Evolutionary conservation across 2,113 vertebrate genomes (phyloP), one percentile per base, ranked within the genome.

Genomic region (Sigmodon hispidus): DNA sequence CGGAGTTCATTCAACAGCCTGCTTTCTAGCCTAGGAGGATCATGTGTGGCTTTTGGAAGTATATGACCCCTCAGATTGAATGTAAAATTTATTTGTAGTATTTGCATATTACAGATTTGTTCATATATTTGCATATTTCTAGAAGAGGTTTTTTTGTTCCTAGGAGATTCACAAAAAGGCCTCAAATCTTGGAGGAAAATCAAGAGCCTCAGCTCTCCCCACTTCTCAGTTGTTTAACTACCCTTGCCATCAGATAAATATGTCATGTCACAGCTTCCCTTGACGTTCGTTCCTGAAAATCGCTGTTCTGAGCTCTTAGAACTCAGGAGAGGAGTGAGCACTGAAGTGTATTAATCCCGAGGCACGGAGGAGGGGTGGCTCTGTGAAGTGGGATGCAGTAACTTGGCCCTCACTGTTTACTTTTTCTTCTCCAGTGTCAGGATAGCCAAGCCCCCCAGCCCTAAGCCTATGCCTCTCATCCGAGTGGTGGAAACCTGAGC

Each of bases 401-500:
- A 17, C 7, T 2, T 3, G 1, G 61, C 34, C 5, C 85, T 97
- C 67, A 95, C 6, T 0, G 2, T 67, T 61, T 61, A 55, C 2
- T 1, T 34, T 70, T 61, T 91, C 36, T 85, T 94, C 87, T 87
- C 31, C 93, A 99, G 99, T 91, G 98, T 99, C 94, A 98, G 98
- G 63, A 97, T 99, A 98, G 90, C 98, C 72, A 97, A 98, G 7
- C 98, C 98, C 22, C 98, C 97, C 70, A 98, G 98, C 2, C 98
- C 99, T 72, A 99, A 99, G 94, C 99, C 98, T 0, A 98, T 99
- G 93, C 99, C 99, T 29, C 99, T 99, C 97, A 99, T 99, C 94
- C 99, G 99, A 96, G 99, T 99, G 97, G 99, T 99, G 59, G 99
- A 99, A 97, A 99, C 98, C 92, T 99, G 98, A 98, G 84, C n/a